Evolutionary conservation across 1,140 invertebrate genomes (phyloP).

Genomic region (Drosophila hydei): DNA sequence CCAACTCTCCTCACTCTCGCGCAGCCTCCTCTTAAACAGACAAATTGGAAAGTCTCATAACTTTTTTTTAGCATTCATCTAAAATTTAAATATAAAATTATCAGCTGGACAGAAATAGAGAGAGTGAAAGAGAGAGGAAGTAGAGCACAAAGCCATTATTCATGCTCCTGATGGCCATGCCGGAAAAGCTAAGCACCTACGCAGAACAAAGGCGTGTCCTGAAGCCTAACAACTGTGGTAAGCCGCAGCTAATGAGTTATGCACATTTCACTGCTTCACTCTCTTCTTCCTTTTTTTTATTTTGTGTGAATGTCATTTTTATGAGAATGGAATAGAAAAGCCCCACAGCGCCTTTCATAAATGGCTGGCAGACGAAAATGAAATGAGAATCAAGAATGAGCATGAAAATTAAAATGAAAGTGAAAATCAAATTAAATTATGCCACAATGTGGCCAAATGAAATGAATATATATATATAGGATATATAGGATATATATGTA

Average conservation of each 20-base stretch:
- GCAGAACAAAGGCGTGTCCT: slow-evolving; percentile 3
- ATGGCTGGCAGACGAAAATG: slow-evolving; percentile 9
- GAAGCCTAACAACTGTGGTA: slow-evolving; percentile 26
- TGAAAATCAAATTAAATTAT: slow-evolving; percentile 45
- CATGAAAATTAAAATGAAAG: slow-evolving; percentile 38
- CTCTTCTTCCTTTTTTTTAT: slow-evolving; percentile 2
- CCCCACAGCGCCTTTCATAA: slow-evolving; percentile 31
- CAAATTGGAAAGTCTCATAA: neutral
- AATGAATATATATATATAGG: slow-evolving; percentile 2
- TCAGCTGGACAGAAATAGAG: too few relatives aligned
- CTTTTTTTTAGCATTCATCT: neutral
- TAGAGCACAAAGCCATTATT: neutral
- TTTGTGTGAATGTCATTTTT: slow-evolving; percentile 34
- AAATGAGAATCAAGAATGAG: slow-evolving; percentile 23
- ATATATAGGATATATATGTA: neutral
- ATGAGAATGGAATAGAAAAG: slow-evolving; percentile 18
- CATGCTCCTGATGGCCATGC: neutral
- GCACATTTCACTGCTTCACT: neutral
- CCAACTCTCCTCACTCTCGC: neutral
- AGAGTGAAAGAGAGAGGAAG: neutral
- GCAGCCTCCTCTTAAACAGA: neutral
- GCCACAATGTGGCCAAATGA: slow-evolving; percentile 21
- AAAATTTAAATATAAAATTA: neutral
- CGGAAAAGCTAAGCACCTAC: slow-evolving; percentile 5
- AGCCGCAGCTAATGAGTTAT: slow-evolving; percentile 64